These are phyloP conservation scores for Drosophila nr. fundita DNA, from an alignment of 2,888 invertebrate species.

Conservation along the genomic window DNA sequence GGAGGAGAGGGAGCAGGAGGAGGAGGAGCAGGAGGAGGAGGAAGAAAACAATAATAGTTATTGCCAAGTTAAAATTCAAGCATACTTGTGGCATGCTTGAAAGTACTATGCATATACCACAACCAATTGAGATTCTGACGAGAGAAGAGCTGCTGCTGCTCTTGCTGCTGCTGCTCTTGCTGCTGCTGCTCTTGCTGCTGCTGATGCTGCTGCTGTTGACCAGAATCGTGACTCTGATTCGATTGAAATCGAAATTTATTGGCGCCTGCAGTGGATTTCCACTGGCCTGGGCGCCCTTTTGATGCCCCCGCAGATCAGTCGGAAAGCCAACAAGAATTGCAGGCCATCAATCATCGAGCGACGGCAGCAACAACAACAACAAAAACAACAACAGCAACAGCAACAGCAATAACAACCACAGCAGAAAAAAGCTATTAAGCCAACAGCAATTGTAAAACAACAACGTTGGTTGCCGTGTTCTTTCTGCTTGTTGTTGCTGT, in stretches of 20 bases:
- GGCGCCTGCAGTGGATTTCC: constrained; percentile 1
- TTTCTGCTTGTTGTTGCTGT: constrained; percentile 1
- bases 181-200: not conserved
- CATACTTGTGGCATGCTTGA: constrained; percentile 29
- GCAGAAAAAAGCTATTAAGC: not conserved
- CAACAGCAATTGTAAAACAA: constrained; percentile 40
- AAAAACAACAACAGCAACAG: constrained; percentile 2
- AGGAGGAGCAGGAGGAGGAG: not conserved
- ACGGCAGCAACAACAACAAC: not conserved
- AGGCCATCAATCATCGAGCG: constrained; percentile 63
- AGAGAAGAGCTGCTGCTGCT: not conserved
- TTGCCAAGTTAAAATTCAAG: constrained; percentile 10
- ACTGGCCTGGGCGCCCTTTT: not conserved
- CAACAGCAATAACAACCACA: not conserved
- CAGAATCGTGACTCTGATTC: constrained; percentile 8
- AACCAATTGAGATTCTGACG: not conserved
- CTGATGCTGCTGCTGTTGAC: not conserved
- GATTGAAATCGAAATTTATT: constrained; percentile 12
- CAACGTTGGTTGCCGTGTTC: constrained; percentile 15
- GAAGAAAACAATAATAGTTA: constrained; percentile 12
- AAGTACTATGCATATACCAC: constrained; percentile 5
- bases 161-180: not conserved
- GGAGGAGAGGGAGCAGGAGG: not conserved
- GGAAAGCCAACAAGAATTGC: constrained; percentile 37
- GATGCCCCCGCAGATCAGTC: constrained; percentile 30